Evolutionary conservation across 1,140 invertebrate genomes (phyloP).

Genomic region (Teleogryllus occipitalis): DNA sequence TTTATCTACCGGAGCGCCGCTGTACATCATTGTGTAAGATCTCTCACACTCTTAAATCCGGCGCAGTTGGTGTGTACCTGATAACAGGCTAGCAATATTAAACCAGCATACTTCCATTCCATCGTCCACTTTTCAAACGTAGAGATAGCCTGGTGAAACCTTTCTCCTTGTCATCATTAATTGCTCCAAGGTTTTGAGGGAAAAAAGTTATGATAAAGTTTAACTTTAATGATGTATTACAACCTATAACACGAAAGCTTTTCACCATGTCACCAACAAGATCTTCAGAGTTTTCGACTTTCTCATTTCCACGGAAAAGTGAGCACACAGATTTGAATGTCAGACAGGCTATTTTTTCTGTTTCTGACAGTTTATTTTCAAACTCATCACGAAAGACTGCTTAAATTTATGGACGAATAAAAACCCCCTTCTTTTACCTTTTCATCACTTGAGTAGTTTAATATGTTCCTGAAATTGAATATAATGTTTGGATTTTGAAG

Average conservation of each 20-base stretch:
- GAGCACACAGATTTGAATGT: slow-evolving; percentile 13
- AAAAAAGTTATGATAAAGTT: neutral
- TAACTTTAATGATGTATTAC: neutral
- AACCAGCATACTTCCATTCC: slow-evolving; percentile 13
- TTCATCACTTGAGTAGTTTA: neutral
- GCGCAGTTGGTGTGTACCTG: slow-evolving; percentile 4
- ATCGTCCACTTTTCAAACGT: slow-evolving; percentile 9
- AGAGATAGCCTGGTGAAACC: slow-evolving; percentile 14
- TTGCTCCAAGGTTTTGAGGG: neutral
- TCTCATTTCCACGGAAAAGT: slow-evolving; percentile 13
- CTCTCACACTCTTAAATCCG: no score
- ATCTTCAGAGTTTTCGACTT: slow-evolving; percentile 11
- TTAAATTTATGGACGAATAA: slow-evolving; percentile 4
- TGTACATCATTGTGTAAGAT: no score
- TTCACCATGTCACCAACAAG: neutral
- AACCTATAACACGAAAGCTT: slow-evolving; percentile 11
- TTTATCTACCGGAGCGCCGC: no score
- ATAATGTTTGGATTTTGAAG: slow-evolving; percentile 17
- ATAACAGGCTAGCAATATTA: slow-evolving; percentile 9
- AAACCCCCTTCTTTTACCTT: no score
- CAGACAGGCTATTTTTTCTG: slow-evolving; percentile 13
- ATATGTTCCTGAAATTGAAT: slow-evolving; percentile 12
- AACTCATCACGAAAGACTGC: slow-evolving; percentile 12
- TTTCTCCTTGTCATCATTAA: slow-evolving; percentile 15
- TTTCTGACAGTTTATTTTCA: slow-evolving; percentile 13